Evolutionary conservation across 2,113 vertebrate species (phyloP), one percentile per base, ranked within the genome.

Genomic region (Bos indicus): DNA sequence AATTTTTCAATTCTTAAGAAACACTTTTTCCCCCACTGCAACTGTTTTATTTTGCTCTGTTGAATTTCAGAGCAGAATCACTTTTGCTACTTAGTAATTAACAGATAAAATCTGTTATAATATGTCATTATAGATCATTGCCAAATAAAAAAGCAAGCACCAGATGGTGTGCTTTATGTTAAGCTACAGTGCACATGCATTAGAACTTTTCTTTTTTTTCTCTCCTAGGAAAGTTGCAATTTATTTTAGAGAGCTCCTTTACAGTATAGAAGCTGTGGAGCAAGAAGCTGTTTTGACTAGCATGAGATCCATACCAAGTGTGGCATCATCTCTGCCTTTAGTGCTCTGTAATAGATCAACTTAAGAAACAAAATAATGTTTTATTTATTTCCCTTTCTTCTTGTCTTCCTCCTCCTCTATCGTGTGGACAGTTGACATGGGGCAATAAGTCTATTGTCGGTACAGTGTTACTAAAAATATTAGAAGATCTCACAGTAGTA

Each of bases 11-110:
- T 46, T 91, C 86, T 90, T 67, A 95, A 74, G 26, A 62, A 77
- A 92, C 15, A 26, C 23, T 51, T 78, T 51, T 46, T 14, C 17
- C 16, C 98, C 97, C 96, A 81, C 7, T 97, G 14, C 71, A 97
- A 56, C 86, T 56, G 46, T 96, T 57, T 91, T 97, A 90, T 94
- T 98, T 98, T 90, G 13, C 78, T 90, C 90, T 84, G 6, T 84
- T 90, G 85, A 96, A 81, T 92, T 19, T 21, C 43, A 97, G 43
- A 91, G 62, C 48, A 23, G 78, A 96, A 97, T 98, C 57, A 83
- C n/a, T 94, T 98, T 96, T 97, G 96, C 17, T 98, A 91, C 86
- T 57, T 97, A 94, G 96, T 94, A 98, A 98, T 98, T 98, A 98
- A 96, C 52, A 98, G 43, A 96, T 92, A 91, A 98, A 97, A 94